A percentile compares a stretch with the other conserved stretches of the same genome.
Conservation (phyloP, 2,113 vertebrate genomes). For the Triplophysa rosa region DNA sequence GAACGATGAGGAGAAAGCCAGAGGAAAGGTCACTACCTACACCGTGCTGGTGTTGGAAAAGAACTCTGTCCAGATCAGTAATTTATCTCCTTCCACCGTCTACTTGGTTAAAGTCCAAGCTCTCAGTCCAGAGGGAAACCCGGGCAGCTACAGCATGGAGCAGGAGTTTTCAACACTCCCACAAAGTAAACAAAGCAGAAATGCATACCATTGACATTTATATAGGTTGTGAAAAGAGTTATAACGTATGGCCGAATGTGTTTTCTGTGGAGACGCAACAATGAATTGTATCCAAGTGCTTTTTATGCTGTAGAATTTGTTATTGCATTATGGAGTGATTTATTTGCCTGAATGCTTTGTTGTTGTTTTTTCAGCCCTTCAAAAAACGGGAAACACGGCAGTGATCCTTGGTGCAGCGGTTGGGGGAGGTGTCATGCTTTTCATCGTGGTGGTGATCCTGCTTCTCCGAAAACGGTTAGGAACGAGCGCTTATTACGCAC, state of each 20-base stretch:
- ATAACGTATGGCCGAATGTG: not conserved
- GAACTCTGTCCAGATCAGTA: slow-evolving; percentile 76
- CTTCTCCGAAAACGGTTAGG: slow-evolving; percentile 80
- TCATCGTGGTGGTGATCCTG: slow-evolving; percentile 71
- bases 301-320: not conserved
- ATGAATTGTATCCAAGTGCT: not conserved
- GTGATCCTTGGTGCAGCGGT: slow-evolving; percentile 69
- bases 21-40: slow-evolving; percentile 83
- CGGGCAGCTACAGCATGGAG: slow-evolving; percentile 76
- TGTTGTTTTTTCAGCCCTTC: slow-evolving; percentile 50
- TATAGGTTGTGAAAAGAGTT: not conserved
- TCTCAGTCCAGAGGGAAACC: slow-evolving; percentile 74
- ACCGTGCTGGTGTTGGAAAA: slow-evolving; percentile 83
- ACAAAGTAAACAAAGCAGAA: slow-evolving; percentile 55
- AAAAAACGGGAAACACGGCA: slow-evolving; percentile 65
- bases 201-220: not conserved
- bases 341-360: slow-evolving; percentile 32
- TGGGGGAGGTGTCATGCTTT: slow-evolving; percentile 67
- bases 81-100: slow-evolving; percentile 79
- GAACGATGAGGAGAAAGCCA: slow-evolving; percentile 70
- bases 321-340: slow-evolving; percentile 16
- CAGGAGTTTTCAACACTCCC: slow-evolving; percentile 84
- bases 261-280: not conserved
- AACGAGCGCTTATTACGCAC: slow-evolving; percentile 1
- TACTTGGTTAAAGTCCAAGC: slow-evolving; percentile 90